Evolutionary conservation across 2,113 vertebrate genomes (phyloP).

Genomic region (Erythrocercus mccallii): DNA sequence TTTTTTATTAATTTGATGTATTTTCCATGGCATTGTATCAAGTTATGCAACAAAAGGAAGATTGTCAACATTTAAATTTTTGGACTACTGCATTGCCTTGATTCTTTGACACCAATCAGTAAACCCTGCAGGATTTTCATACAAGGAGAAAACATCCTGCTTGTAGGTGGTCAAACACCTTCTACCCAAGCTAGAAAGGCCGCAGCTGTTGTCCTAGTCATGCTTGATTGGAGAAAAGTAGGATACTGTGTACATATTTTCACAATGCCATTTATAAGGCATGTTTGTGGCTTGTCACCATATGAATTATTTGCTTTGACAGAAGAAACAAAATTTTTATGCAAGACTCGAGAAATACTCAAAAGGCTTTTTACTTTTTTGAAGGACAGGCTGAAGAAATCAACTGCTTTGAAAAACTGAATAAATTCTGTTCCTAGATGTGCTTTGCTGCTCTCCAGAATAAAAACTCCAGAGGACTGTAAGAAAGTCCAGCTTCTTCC

Average conservation of each 20-base stretch:
- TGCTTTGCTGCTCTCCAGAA: background rate
- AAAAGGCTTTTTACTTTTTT: background rate
- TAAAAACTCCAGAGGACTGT: background rate
- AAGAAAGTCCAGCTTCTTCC: background rate
- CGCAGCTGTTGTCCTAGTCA: conserved; percentile 75
- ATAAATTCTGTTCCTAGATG: background rate
- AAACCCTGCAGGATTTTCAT: conserved; percentile 46
- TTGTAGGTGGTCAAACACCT: conserved; percentile 79
- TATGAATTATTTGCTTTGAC: conserved; percentile 29
- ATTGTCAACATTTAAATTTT: conserved; percentile 56
- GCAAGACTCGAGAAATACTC: conserved; percentile 1
- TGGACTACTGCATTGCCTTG: conserved; percentile 43
- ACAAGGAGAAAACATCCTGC: conserved; percentile 58
- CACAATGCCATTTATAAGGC: conserved; percentile 51
- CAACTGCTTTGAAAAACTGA: background rate
- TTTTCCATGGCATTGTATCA: conserved; percentile 62
- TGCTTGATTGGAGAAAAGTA: conserved; percentile 62
- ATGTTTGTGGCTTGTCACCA: conserved; percentile 44
- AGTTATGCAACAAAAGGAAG: conserved; percentile 39
- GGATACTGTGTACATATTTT: conserved; percentile 74
- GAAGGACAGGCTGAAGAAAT: background rate
- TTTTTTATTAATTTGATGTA: conserved; percentile 40
- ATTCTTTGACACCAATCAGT: conserved; percentile 33
- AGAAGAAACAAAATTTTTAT: conserved; percentile 58
- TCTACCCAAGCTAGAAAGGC: conserved; percentile 59